Evolutionary conservation across 2,113 vertebrate genomes (phyloP).

Genomic region (Prunella himalayana): DNA sequence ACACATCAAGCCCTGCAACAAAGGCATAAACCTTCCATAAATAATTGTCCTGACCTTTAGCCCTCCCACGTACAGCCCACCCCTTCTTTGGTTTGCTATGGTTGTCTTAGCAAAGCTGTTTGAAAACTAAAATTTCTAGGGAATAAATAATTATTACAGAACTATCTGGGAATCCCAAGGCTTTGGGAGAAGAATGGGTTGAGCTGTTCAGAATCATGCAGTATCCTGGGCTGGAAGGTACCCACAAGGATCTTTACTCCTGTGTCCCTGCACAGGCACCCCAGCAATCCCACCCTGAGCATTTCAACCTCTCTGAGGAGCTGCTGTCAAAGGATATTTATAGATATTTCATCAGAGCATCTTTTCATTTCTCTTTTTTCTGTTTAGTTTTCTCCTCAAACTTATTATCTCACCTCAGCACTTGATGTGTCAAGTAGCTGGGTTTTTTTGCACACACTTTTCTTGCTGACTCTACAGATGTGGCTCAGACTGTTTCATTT

Average conservation of each 20-base stretch:
- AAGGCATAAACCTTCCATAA: neutral
- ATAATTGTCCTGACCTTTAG: neutral
- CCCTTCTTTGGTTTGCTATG: neutral
- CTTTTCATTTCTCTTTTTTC: neutral
- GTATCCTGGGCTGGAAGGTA: neutral
- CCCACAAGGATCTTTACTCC: neutral
- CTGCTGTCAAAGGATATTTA: neutral
- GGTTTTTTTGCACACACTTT: neutral
- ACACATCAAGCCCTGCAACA: neutral
- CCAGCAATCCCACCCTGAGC: neutral
- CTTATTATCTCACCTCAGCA: neutral
- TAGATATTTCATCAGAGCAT: neutral
- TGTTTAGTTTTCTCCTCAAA: neutral
- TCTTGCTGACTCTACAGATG: neutral
- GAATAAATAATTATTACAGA: neutral
- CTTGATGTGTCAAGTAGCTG: neutral
- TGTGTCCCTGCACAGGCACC: neutral
- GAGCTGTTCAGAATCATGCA: neutral
- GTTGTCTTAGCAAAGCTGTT: neutral
- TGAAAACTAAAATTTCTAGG: neutral
- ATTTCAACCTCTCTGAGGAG: neutral
- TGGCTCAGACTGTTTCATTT: neutral
- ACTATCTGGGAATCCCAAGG: neutral
- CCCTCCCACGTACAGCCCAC: neutral
- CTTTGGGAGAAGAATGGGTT: neutral